Evolutionary conservation across 2,797 vertebrate genomes (phyloP).

Genomic region (Pristis pectinata): DNA sequence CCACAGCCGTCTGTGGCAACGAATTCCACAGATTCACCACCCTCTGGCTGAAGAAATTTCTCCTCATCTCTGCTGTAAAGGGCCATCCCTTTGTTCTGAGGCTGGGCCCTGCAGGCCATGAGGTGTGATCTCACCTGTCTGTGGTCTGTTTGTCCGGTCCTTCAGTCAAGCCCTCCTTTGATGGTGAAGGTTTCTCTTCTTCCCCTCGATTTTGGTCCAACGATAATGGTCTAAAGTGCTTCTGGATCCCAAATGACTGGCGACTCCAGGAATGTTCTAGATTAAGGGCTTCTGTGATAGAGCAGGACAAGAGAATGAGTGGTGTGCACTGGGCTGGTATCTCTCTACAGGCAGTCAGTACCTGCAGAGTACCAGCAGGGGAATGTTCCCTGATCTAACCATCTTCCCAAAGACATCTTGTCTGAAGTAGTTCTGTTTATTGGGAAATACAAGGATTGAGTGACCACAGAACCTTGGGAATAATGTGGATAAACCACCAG

Average conservation of each 20-base stretch:
- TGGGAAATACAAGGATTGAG: too few relatives aligned
- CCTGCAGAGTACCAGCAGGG: not conserved
- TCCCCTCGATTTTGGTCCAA: too few relatives aligned
- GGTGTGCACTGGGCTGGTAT: too few relatives aligned
- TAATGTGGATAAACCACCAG: not conserved
- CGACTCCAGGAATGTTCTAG: not conserved
- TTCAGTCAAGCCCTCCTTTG: not conserved
- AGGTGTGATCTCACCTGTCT: not conserved
- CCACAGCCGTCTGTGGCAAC: too few relatives aligned
- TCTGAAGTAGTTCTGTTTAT: not conserved
- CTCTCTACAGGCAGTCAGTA: not conserved
- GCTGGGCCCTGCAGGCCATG: too few relatives aligned
- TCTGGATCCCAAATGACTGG: not conserved
- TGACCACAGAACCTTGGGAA: not conserved
- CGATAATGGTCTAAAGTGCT: not conserved
- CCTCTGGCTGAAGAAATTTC: too few relatives aligned
- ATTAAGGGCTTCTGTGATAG: constrained; percentile 16
- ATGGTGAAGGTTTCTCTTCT: not conserved
- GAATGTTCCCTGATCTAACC: not conserved
- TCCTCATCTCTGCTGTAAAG: too few relatives aligned
- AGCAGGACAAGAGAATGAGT: not conserved
- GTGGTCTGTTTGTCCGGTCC: not conserved
- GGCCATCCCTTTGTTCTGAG: too few relatives aligned
- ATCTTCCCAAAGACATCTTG: not conserved
- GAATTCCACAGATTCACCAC: too few relatives aligned